Percentiles rank a stretch among this genome's conserved stretches.
These are phyloP conservation scores for Crepidodera aurea DNA, from an alignment of 2,888 invertebrate species.

Conservation along the genomic window DNA sequence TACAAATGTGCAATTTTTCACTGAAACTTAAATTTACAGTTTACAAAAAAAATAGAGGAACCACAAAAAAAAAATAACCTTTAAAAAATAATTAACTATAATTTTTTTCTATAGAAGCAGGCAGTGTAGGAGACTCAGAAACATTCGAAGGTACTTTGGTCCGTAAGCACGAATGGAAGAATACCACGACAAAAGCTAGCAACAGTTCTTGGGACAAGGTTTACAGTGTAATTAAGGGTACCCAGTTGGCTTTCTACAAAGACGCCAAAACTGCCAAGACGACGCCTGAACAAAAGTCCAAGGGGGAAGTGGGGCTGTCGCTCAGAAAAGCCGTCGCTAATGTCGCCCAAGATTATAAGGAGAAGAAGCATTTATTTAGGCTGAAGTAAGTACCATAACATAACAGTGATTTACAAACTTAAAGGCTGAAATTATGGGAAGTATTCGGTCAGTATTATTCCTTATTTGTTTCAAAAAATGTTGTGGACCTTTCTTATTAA, in stretches of 20 bases:
- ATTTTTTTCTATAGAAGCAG: conserved; percentile 75
- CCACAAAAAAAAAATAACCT: too few species aligned
- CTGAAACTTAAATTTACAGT: too few species aligned
- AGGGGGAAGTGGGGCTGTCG: conserved; percentile 88
- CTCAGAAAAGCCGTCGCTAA: conserved; percentile 86
- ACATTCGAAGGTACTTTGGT: conserved; percentile 86
- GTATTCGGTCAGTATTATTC: too few species aligned
- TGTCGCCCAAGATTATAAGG: conserved; percentile 95
- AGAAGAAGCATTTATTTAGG: conserved; percentile 99
- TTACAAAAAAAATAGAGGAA: too few species aligned
- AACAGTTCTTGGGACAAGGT: conserved; percentile 84
- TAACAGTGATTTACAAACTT: too few species aligned
- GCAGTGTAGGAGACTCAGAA: conserved; percentile 83
- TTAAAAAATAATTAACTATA: too few species aligned
- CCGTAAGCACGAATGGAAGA: conserved; percentile 98
- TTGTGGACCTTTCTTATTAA: too few species aligned
- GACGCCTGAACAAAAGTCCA: conserved; percentile 87
- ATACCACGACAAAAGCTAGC: conserved; percentile 91
- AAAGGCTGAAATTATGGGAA: too few species aligned
- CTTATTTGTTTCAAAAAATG: too few species aligned
- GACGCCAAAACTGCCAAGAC: conserved; percentile 92
- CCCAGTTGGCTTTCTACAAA: conserved; percentile 91
- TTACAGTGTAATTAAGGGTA: conserved; percentile 87
- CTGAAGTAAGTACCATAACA: conserved; percentile 76
- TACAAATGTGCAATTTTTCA: too few species aligned